Percentiles rank a stretch among this genome's conserved stretches.
These are phyloP conservation scores for Acanthaster planci DNA, from an alignment of 35 echinoderm and acorn worm species.

Conservation along the genomic window DNA sequence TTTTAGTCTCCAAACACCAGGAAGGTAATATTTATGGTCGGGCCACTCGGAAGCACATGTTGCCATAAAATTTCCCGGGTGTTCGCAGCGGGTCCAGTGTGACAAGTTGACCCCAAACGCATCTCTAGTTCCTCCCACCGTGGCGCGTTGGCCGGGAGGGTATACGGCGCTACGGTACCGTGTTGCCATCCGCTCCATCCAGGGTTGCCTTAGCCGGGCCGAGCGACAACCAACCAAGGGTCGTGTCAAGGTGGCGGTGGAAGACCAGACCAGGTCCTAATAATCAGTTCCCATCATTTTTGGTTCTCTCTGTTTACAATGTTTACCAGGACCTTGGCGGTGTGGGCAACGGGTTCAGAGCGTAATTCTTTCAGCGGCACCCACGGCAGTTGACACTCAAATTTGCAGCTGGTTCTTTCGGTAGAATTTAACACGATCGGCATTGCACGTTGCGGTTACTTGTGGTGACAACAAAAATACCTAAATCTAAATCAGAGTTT, in stretches of 20 bases:
- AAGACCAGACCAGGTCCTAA: background rate
- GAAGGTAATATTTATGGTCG: conserved; percentile 11
- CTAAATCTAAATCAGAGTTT: background rate
- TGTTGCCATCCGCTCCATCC: background rate
- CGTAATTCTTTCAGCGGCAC: conserved; percentile 5
- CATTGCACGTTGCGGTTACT: conserved; percentile 8
- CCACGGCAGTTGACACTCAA: background rate
- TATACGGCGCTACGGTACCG: background rate
- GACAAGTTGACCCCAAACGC: conserved; percentile 6
- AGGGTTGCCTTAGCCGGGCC: background rate
- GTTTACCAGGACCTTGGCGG: conserved; percentile 12
- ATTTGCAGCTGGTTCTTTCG: conserved; percentile 3
- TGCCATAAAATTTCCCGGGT: conserved; percentile 18
- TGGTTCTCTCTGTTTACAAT: background rate
- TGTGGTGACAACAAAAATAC: conserved; percentile 15
- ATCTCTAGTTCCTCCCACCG: background rate
- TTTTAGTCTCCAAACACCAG: no score
- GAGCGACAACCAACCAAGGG: background rate
- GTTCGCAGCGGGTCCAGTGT: background rate
- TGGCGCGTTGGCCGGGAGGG: background rate
- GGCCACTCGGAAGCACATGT: conserved; percentile 32
- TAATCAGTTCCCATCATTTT: background rate
- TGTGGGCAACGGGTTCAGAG: background rate
- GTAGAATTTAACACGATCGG: background rate
- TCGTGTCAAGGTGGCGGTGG: background rate